Conservation (phyloP, 2,888 invertebrate species). For the Cephonodes hylas region DNA sequence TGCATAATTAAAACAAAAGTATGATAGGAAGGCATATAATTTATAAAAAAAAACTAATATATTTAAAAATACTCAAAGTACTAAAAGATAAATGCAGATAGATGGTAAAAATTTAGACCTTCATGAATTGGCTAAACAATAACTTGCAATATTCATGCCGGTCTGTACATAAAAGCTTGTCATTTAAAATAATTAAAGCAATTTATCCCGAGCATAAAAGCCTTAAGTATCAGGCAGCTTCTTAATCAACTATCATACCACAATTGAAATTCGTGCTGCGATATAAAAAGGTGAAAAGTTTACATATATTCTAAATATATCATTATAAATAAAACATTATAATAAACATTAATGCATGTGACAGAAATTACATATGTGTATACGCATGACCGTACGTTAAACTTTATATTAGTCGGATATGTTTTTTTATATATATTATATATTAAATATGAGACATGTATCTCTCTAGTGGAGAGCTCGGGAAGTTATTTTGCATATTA, state of each 20-base stretch:
- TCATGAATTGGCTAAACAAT: not conserved
- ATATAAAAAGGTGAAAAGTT: slow-evolving; percentile 17
- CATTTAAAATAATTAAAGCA: not conserved
- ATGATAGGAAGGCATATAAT: too few species aligned
- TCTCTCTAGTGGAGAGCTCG: slow-evolving; percentile 81
- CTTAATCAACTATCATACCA: not conserved
- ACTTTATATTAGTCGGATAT: slow-evolving; percentile 40
- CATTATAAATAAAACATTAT: slow-evolving; percentile 30
- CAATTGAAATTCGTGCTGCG: slow-evolving; percentile 13
- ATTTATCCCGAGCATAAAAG: not conserved
- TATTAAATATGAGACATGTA: slow-evolving; percentile 51
- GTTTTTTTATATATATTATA: slow-evolving; percentile 44
- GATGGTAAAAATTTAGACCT: not conserved
- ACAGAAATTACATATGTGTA: slow-evolving; percentile 65
- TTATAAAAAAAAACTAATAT: too few species aligned
- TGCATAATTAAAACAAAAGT: not conserved
- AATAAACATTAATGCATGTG: slow-evolving; percentile 57
- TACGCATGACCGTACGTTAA: slow-evolving; percentile 66
- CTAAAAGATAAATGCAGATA: too few species aligned
- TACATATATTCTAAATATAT: slow-evolving; percentile 17
- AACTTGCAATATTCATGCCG: not conserved
- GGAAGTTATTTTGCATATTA: slow-evolving; percentile 61
- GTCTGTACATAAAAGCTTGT: not conserved
- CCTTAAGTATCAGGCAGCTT: not conserved
- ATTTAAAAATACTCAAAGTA: too few species aligned